These are phyloP conservation scores for Oxyura jamaicensis DNA, from an alignment of 2,113 vertebrate species.

Conservation along the genomic window DNA sequence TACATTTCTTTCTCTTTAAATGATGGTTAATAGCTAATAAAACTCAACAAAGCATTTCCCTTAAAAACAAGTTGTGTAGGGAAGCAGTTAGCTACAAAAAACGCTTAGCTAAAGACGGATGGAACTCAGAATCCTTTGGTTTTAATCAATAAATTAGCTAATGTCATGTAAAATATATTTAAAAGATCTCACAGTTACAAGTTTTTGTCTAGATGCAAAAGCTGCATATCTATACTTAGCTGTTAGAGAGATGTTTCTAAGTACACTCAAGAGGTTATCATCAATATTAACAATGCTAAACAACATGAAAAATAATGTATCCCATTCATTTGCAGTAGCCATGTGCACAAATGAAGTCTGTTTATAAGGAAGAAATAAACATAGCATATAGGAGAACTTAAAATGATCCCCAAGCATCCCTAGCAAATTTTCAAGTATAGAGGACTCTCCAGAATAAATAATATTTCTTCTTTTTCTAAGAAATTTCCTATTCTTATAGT, in stretches of 20 bases:
- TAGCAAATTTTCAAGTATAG: not conserved
- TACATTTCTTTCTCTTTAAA: not conserved
- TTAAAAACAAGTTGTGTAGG: conserved; percentile 14
- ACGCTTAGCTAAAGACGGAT: not conserved
- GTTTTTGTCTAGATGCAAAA: not conserved
- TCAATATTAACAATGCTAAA: not conserved
- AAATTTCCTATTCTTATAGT: not conserved
- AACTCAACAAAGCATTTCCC: not conserved
- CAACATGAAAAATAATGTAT: not conserved
- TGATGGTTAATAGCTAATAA: conserved; percentile 12
- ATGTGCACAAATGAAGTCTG: not conserved
- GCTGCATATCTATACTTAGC: not conserved
- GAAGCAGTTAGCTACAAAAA: not conserved
- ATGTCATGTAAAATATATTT: not conserved
- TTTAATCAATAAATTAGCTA: conserved; percentile 42
- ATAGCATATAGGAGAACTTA: not conserved
- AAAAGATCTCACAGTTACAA: not conserved
- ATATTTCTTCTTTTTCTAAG: not conserved
- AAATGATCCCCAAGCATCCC: not conserved
- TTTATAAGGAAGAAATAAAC: not conserved
- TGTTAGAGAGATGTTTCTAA: not conserved
- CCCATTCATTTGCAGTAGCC: not conserved
- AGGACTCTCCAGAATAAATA: not conserved
- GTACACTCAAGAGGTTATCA: not conserved
- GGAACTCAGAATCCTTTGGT: not conserved